Conservation (phyloP, 2,797 vertebrate species). For the Acipenser oxyrinchus region DNA sequence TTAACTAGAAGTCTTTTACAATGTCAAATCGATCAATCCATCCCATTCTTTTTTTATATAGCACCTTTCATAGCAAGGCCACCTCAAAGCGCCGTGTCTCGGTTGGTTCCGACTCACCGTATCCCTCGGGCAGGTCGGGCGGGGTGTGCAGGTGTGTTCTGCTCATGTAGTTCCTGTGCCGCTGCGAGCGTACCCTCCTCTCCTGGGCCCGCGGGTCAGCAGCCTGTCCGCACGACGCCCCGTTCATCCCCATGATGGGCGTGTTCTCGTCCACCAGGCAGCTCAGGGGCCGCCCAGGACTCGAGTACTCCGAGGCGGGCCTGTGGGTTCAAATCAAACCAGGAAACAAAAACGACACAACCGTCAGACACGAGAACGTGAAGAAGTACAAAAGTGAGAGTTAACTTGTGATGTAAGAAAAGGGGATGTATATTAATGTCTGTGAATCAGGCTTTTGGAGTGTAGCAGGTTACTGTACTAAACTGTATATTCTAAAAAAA, state of each 20-base stretch:
- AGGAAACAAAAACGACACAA: background rate
- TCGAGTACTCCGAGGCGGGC: constrained; percentile 93
- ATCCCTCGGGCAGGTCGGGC: constrained; percentile 92
- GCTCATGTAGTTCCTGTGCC: constrained; percentile 98
- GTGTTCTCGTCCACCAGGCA: constrained; percentile 96
- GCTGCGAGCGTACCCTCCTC: constrained; percentile 85
- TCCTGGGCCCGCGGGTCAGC: constrained; percentile 80
- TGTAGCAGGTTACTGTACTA: too few species aligned
- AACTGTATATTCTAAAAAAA: too few species aligned
- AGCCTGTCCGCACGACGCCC: constrained; percentile 73
- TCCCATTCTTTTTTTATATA: too few species aligned
- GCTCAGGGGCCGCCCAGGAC: constrained; percentile 89
- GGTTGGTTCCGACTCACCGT: constrained; percentile 60
- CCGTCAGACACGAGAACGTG: background rate
- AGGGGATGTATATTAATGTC: too few species aligned
- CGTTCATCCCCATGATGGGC: constrained; percentile 79
- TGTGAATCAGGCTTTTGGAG: too few species aligned
- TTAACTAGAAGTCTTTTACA: too few species aligned
- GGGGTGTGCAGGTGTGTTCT: constrained; percentile 95
- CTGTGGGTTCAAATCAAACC: constrained; percentile 39
- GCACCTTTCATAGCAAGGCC: too few species aligned
- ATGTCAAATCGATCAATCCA: too few species aligned
- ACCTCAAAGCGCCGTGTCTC: background rate
- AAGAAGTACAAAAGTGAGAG: too few species aligned
- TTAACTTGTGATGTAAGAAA: too few species aligned